phyloP scores from a whole-genome alignment of 1,140 invertebrate genomes.

The Bathynomus jamesi region DNA sequence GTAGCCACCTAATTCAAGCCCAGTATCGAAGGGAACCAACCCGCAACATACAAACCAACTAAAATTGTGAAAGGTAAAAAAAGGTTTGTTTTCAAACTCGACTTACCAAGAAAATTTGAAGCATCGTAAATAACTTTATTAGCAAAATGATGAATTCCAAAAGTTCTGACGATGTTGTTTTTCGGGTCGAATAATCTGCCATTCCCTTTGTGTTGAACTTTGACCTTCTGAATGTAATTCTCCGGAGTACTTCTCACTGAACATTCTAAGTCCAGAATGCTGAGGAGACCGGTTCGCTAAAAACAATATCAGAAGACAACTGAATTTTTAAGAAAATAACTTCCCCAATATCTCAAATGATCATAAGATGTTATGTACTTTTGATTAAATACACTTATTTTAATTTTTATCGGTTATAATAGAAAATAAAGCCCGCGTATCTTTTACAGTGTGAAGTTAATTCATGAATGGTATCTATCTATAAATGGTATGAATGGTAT shows the following conservation, averaged over 20 bases:
- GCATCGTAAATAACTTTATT: constrained; percentile 82
- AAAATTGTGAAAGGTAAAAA: constrained; percentile 5
- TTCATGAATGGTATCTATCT: too few species aligned
- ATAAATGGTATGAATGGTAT: too few species aligned
- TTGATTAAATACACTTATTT: too few species aligned
- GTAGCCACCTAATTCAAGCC: too few species aligned
- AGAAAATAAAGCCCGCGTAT: too few species aligned
- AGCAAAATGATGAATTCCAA: constrained; percentile 86
- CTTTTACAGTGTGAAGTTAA: too few species aligned
- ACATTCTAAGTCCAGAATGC: constrained; percentile 88
- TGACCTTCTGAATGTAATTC: constrained; percentile 77
- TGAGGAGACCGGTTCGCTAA: constrained; percentile 75
- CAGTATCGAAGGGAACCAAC: too few species aligned
- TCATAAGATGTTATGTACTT: too few species aligned
- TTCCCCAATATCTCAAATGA: too few species aligned
- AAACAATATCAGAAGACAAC: constrained; percentile 28
- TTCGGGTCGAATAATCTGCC: constrained; percentile 63
- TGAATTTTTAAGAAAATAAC: too few species aligned
- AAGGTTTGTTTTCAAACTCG: not conserved
- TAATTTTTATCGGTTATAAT: too few species aligned
- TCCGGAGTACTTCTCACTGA: constrained; percentile 76
- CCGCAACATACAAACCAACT: too few species aligned
- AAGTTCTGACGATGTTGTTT: constrained; percentile 64
- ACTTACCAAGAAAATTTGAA: constrained; percentile 65
- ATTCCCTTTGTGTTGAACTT: constrained; percentile 72